Conservation (phyloP, 2,888 invertebrate species). For the Griposia aprilina region DNA sequence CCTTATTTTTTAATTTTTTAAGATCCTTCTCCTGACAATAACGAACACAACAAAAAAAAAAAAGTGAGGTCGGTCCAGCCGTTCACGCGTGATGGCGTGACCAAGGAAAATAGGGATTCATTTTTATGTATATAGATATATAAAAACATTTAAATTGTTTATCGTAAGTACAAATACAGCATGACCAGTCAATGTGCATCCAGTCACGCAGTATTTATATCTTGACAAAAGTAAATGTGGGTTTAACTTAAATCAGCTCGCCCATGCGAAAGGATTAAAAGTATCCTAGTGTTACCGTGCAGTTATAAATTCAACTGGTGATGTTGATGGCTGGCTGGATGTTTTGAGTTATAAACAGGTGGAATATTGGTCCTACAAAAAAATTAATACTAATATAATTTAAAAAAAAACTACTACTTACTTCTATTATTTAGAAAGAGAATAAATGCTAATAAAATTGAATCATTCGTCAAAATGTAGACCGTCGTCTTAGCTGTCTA, state of each 20-base stretch:
- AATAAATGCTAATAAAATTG: background rate
- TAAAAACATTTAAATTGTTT: background rate
- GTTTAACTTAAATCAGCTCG: constrained; percentile 1
- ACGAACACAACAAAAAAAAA: too few species aligned
- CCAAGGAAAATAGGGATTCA: too few species aligned
- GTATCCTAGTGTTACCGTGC: background rate
- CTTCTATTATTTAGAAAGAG: too few species aligned
- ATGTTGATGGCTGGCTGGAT: background rate
- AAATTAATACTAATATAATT: too few species aligned
- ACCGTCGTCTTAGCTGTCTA: too few species aligned
- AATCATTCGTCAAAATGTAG: background rate
- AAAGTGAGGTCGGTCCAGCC: too few species aligned
- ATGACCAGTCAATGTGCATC: background rate
- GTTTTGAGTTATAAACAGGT: background rate
- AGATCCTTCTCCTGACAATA: too few species aligned
- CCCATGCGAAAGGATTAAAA: constrained; percentile 7
- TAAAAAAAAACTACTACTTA: too few species aligned
- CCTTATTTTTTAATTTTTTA: too few species aligned
- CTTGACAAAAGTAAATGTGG: background rate
- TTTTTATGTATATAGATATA: too few species aligned
- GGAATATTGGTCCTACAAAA: background rate
- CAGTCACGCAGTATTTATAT: background rate
- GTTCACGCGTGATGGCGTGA: too few species aligned
- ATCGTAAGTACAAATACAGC: background rate
- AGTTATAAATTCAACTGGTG: constrained; percentile 14